A percentile compares a stretch with the other conserved stretches of the same genome.
Evolutionary conservation across 2,797 vertebrate genomes (phyloP).

Genomic region (Sebastes steindachneri): DNA sequence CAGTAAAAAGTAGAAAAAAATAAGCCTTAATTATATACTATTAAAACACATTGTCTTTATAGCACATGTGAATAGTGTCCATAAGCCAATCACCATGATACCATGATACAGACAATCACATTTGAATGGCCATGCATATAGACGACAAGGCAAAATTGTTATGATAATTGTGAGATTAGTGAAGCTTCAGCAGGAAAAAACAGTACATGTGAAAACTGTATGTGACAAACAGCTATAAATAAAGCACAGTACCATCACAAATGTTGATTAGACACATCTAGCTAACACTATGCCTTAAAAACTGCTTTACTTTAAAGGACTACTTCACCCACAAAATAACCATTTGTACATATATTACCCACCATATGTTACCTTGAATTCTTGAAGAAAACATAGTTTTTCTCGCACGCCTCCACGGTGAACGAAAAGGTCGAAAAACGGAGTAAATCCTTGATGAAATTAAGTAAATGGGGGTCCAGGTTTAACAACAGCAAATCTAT

Average conservation of each 20-base stretch:
- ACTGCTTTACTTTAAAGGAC: neutral
- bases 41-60: neutral
- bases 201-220: neutral
- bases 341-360: neutral
- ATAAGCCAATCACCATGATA: neutral
- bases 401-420: neutral
- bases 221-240: neutral
- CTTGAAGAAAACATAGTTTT: neutral
- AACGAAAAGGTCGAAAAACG: neutral
- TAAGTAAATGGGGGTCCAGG: neutral
- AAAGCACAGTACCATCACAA: neutral
- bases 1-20: neutral
- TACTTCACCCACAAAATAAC: neutral
- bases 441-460: neutral
- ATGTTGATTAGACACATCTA: neutral
- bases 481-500: neutral
- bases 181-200: neutral
- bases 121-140: neutral
- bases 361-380: neutral
- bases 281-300: neutral
- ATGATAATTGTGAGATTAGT: neutral
- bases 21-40: neutral
- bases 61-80: neutral
- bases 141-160: neutral
- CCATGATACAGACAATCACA: neutral